Conservation (phyloP, 2,797 vertebrate species). For the Argentina silus region DNA sequence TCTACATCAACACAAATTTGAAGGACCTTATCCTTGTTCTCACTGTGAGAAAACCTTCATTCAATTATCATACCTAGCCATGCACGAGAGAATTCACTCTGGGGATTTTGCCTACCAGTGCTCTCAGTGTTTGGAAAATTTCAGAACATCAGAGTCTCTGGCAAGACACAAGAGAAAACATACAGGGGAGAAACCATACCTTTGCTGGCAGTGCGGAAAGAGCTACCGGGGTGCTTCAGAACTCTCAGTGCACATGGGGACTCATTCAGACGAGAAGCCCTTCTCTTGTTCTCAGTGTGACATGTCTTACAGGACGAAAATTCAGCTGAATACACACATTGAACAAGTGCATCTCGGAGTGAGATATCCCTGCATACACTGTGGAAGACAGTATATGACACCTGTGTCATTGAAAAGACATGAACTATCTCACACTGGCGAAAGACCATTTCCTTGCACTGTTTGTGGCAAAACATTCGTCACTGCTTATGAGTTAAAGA, state of each 20-base stretch:
- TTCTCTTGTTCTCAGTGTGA: slow-evolving; percentile 69
- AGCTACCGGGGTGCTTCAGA: slow-evolving; percentile 75
- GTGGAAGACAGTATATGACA: slow-evolving; percentile 77
- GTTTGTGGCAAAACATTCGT: slow-evolving; percentile 76
- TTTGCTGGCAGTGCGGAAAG: slow-evolving; percentile 78
- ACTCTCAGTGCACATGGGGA: slow-evolving; percentile 76
- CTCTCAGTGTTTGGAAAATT: slow-evolving; percentile 67
- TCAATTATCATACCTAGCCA: slow-evolving; percentile 74
- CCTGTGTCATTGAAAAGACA: slow-evolving; percentile 74
- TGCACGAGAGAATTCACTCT: slow-evolving; percentile 76
- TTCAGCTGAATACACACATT: slow-evolving; percentile 74
- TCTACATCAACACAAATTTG: slow-evolving; percentile 72
- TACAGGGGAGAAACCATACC: slow-evolving; percentile 75
- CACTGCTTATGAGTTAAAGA: slow-evolving; percentile 71
- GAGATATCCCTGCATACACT: slow-evolving; percentile 68
- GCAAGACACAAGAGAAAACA: slow-evolving; percentile 74
- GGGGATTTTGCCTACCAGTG: slow-evolving; percentile 73
- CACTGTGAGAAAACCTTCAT: slow-evolving; percentile 72
- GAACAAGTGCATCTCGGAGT: slow-evolving; percentile 75
- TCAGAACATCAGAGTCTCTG: slow-evolving; percentile 74
- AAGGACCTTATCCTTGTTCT: slow-evolving; percentile 61
- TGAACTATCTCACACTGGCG: slow-evolving; percentile 73
- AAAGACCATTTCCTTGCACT: slow-evolving; percentile 72
- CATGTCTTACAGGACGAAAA: slow-evolving; percentile 72
- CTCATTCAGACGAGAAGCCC: slow-evolving; percentile 71